Percentiles rank a stretch among this genome's conserved stretches.
phyloP scores from a whole-genome alignment of 2,888 invertebrate genomes.

The Eristalinus aeneus region DNA sequence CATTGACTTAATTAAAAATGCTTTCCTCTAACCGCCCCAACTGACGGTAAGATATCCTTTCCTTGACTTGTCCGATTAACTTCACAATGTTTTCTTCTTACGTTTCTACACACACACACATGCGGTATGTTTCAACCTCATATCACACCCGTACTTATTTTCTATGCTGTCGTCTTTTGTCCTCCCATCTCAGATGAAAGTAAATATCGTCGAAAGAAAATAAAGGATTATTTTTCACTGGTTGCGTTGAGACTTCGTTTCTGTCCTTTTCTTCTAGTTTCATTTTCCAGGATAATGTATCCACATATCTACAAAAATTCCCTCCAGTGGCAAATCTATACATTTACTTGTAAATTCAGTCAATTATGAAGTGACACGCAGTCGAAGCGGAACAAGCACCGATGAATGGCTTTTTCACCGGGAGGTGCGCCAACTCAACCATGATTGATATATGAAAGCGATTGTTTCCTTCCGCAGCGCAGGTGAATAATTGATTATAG shows the following conservation, averaged over 20 bases:
- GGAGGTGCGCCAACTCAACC: neutral
- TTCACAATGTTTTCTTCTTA: slow-evolving; percentile 45
- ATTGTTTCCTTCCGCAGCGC: slow-evolving; percentile 26
- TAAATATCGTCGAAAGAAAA: slow-evolving; percentile 55
- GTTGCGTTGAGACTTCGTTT: slow-evolving; percentile 39
- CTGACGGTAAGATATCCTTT: slow-evolving; percentile 54
- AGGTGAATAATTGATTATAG: slow-evolving; percentile 13
- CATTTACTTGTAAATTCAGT: slow-evolving; percentile 55
- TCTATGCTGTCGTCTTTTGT: slow-evolving; percentile 5
- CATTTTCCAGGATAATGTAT: no score
- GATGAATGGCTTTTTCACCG: slow-evolving; percentile 14
- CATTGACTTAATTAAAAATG: slow-evolving; percentile 64
- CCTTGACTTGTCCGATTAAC: slow-evolving; percentile 54
- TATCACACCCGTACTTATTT: neutral
- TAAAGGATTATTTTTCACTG: slow-evolving; percentile 65
- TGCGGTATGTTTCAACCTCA: neutral
- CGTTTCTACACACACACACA: slow-evolving; percentile 2
- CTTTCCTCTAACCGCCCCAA: slow-evolving; percentile 37
- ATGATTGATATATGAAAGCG: slow-evolving; percentile 50
- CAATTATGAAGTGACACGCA: slow-evolving; percentile 51
- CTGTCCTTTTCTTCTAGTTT: neutral
- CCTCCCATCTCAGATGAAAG: neutral
- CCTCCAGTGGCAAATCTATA: slow-evolving; percentile 50
- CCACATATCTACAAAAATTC: slow-evolving; percentile 51
- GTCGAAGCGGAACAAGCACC: slow-evolving; percentile 51